These are phyloP conservation scores for Oophaga pumilio DNA, from an alignment of 2,113 vertebrate genomes.

Conservation along the genomic window DNA sequence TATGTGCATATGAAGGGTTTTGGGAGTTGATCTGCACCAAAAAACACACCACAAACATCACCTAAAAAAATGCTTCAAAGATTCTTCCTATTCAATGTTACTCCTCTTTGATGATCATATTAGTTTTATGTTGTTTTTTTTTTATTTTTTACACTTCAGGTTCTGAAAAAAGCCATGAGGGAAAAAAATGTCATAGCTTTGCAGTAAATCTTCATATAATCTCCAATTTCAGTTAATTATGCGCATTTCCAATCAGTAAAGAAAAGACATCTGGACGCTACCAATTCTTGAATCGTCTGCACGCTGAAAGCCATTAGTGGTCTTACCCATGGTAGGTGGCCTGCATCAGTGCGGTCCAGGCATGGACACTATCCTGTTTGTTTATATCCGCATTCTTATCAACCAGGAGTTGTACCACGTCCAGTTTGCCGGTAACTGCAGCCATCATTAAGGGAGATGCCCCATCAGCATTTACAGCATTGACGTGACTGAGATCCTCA, in stretches of 20 bases:
- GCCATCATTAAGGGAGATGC: conserved; percentile 95
- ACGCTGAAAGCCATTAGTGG: not conserved
- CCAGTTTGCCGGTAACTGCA: conserved; percentile 88
- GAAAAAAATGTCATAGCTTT: no score
- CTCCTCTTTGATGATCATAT: no score
- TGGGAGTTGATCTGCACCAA: no score
- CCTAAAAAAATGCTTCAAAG: no score
- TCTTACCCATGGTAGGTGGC: conserved; percentile 94
- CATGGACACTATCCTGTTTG: conserved; percentile 89
- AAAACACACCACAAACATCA: no score
- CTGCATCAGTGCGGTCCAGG: conserved; percentile 98
- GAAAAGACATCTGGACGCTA: not conserved
- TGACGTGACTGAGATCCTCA: conserved; percentile 88
- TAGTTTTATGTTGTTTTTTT: no score
- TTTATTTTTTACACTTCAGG: no score
- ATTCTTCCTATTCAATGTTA: no score
- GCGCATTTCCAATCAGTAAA: not conserved
- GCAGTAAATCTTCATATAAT: no score
- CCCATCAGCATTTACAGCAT: conserved; percentile 88
- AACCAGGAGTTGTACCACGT: conserved; percentile 90
- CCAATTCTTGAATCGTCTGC: not conserved
- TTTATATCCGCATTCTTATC: conserved; percentile 87
- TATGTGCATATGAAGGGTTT: no score
- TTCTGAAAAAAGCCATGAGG: no score
- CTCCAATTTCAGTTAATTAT: no score